Conservation (phyloP, 2,888 invertebrate genomes). For the Ctena decussata region DNA sequence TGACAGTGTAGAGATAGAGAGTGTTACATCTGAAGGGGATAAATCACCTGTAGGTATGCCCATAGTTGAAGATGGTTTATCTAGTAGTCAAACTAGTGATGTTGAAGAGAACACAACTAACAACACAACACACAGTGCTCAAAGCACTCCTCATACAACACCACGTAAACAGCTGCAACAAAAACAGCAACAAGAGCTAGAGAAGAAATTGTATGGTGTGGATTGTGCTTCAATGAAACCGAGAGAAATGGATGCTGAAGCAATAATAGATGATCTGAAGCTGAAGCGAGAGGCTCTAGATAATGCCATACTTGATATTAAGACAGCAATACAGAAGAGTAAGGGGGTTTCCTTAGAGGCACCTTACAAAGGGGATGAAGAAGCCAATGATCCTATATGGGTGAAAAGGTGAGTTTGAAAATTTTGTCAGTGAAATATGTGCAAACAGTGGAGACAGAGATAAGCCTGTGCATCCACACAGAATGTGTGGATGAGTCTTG, state of each 20-base stretch:
- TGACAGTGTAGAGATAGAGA: conserved; percentile 95
- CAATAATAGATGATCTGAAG: conserved; percentile 82
- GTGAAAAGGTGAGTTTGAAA: conserved; percentile 84
- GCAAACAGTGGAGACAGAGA: too few relatives aligned
- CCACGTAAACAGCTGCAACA: conserved; percentile 89
- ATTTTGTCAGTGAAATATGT: too few relatives aligned
- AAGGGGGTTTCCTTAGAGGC: conserved; percentile 81
- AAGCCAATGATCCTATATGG: conserved; percentile 83
- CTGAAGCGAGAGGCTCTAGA: conserved; percentile 83
- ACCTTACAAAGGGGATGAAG: conserved; percentile 67
- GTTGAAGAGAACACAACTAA: conserved; percentile 89
- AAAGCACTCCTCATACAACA: conserved; percentile 91
- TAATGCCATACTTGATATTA: conserved; percentile 93
- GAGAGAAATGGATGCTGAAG: conserved; percentile 81
- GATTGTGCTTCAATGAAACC: conserved; percentile 63
- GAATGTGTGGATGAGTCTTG: too few relatives aligned
- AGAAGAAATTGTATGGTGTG: conserved; percentile 68
- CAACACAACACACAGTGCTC: not conserved
- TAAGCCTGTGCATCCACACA: too few relatives aligned
- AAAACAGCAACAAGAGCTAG: conserved; percentile 87
- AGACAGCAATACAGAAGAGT: conserved; percentile 92
- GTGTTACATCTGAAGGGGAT: conserved; percentile 84
- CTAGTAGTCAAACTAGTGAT: conserved; percentile 97
- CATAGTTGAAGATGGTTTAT: conserved; percentile 96
- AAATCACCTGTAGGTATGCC: conserved; percentile 90